These are phyloP conservation scores for Mactromeris polynyma DNA, from an alignment of 2,888 invertebrate genomes.

Conservation along the genomic window DNA sequence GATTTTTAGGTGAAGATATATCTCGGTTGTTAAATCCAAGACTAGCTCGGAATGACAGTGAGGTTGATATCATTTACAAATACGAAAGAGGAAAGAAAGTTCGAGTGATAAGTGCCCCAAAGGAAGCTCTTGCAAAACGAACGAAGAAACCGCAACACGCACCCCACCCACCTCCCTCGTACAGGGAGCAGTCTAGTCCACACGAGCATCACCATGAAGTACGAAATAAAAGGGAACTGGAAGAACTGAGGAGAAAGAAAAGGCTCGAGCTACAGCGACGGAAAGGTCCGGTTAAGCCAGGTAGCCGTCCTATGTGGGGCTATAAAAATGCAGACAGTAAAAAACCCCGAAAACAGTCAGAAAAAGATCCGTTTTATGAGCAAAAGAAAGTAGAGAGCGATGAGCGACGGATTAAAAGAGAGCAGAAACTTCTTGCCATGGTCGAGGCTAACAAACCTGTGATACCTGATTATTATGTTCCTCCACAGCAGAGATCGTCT, in stretches of 20 bases:
- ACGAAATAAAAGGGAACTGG: slow-evolving; percentile 33
- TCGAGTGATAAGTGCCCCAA: slow-evolving; percentile 78
- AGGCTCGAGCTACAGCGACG: slow-evolving; percentile 52
- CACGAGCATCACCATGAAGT: slow-evolving; percentile 63
- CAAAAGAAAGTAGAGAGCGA: slow-evolving; percentile 77
- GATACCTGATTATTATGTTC: slow-evolving; percentile 76
- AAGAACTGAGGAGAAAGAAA: slow-evolving; percentile 55
- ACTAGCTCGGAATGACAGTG: slow-evolving; percentile 72
- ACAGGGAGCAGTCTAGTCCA: slow-evolving; percentile 51
- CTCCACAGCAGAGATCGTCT: slow-evolving; percentile 50
- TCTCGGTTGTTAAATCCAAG: slow-evolving; percentile 47
- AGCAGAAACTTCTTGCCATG: slow-evolving; percentile 80
- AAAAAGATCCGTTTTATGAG: slow-evolving; percentile 83
- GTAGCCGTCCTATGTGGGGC: slow-evolving; percentile 80
- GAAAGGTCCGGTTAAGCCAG: slow-evolving; percentile 58
- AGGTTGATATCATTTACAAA: slow-evolving; percentile 79
- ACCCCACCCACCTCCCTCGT: slow-evolving; percentile 39
- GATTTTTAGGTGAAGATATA: slow-evolving; percentile 56
- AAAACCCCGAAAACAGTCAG: slow-evolving; percentile 83
- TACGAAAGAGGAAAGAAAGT: slow-evolving; percentile 77
- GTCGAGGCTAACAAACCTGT: slow-evolving; percentile 81
- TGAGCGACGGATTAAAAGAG: slow-evolving; percentile 75
- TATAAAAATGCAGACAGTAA: slow-evolving; percentile 76
- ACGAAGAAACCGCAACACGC: slow-evolving; percentile 43
- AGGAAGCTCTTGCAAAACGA: slow-evolving; percentile 60